Base-by-base conservation (phyloP, 2,113 vertebrate species). In the Gasterosteus nipponicus region DNA sequence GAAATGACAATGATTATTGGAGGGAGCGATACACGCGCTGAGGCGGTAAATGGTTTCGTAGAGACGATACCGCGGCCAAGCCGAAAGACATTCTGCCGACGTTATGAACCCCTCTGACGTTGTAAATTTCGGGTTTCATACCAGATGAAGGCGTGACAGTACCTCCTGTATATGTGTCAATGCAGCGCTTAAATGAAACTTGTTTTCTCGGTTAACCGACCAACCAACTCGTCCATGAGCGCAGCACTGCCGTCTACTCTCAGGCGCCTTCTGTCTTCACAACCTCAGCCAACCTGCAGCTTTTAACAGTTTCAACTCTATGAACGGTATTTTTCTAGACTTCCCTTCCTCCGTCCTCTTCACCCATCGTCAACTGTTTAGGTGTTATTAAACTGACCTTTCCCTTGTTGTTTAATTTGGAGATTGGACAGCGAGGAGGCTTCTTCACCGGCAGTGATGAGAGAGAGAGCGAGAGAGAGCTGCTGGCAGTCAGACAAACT, bases 341-440 rank as follows among this genome's bases (percentile, higher is more conserved):
- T 82, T 77, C 46, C 44, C 59, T 65, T 76, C 75, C 80, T 69
- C 73, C 12, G 10, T 73, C 69, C 59, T 69, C 59, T 62, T 83
- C 68, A 84, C 83, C 83, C 72, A 60, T 82, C 81, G 39, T 83
- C 66, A 82, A 77, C 67, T 29, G 59, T 86, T 85, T 65, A 82
- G 86, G 62, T 82, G 80, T 57, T 81, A 77, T 74, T 85, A 66
- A 60, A 53, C 51, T 82, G 87, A 90, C 88, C 88, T 91, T 91
- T 86, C 64, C 81, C 56, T 64, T 49, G 1, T 47, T 75, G 65
- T 80, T 85, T 83, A 88, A 83, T 79, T 82, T 90, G 86, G 81
- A 82, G 78, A 90, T 90, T 85, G 73, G 70, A 63, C 69, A 49
- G 58, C 66, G 26, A 79, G 46, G 61, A 5, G 51, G 33, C 62